phyloP scores from a whole-genome alignment of 2,113 vertebrate genomes.

The Ciconia maguari region DNA sequence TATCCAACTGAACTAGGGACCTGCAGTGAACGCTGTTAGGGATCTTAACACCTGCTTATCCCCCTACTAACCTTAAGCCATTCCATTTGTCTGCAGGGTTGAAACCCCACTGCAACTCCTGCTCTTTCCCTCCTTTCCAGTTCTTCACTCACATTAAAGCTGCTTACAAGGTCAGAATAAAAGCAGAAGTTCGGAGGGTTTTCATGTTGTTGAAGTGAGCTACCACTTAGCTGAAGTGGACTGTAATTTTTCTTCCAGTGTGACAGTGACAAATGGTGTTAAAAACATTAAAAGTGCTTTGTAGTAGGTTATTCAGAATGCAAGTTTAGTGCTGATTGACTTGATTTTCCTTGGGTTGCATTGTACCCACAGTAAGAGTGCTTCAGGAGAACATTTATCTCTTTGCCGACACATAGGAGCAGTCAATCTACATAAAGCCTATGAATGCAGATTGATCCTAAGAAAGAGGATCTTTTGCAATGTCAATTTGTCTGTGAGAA shows the following conservation, averaged over 20 bases:
- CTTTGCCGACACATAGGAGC: background rate
- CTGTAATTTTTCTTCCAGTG: slow-evolving; percentile 35
- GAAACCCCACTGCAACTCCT: background rate
- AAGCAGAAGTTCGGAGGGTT: slow-evolving; percentile 28
- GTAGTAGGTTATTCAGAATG: slow-evolving; percentile 6
- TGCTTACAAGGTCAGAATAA: background rate
- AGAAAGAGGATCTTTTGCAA: background rate
- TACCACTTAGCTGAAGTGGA: slow-evolving; percentile 39
- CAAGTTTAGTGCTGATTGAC: slow-evolving; percentile 8
- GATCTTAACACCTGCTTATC: background rate
- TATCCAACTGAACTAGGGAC: background rate
- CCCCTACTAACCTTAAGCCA: background rate
- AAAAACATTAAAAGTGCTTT: slow-evolving; percentile 45
- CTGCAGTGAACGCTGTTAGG: background rate
- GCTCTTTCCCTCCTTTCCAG: background rate
- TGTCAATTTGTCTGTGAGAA: slow-evolving; percentile 4
- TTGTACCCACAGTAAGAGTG: background rate
- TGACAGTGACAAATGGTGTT: slow-evolving; percentile 41
- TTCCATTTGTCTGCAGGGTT: background rate
- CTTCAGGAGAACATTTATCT: slow-evolving; percentile 40
- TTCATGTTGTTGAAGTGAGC: slow-evolving; percentile 19
- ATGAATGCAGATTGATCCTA: slow-evolving; percentile 4
- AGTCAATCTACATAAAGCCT: slow-evolving; percentile 33
- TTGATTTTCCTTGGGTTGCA: slow-evolving; percentile 18
- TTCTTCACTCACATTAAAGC: background rate